These are phyloP conservation scores for Okamejei kenojei DNA, from an alignment of 2,797 vertebrate species.

Conservation along the genomic window DNA sequence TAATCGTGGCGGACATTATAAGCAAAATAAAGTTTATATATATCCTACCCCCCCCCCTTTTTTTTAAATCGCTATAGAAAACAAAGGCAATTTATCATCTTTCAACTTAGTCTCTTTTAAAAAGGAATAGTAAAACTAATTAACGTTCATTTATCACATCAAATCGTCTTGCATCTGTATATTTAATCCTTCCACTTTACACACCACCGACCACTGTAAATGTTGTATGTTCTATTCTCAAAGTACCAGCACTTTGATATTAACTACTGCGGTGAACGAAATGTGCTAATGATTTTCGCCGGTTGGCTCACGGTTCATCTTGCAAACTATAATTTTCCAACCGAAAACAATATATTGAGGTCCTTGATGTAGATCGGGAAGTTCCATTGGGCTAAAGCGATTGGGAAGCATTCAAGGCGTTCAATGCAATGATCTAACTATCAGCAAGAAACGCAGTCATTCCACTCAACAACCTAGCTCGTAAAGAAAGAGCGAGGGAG, in stretches of 20 bases:
- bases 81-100: background rate
- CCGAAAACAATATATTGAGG: background rate
- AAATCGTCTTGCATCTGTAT: background rate
- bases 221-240: too few relatives aligned
- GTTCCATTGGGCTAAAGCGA: background rate
- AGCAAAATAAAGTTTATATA: background rate
- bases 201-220: background rate
- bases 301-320: background rate
- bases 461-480: background rate
- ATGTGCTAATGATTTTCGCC: background rate
- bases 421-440: background rate
- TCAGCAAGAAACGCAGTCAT: background rate
- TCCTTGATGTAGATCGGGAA: background rate
- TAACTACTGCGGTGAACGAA: background rate
- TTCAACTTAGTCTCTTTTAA: background rate
- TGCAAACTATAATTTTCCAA: too few relatives aligned
- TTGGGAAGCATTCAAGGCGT: background rate
- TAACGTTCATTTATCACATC: background rate
- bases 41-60: background rate
- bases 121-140: background rate
- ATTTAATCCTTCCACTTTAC: background rate
- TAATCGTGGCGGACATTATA: background rate
- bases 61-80: too few relatives aligned
- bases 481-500: background rate
- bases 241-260: too few relatives aligned